Evolutionary conservation across 2,113 vertebrate species (phyloP), one percentile per base, ranked within the genome.

Genomic region (Prinia subflava): DNA sequence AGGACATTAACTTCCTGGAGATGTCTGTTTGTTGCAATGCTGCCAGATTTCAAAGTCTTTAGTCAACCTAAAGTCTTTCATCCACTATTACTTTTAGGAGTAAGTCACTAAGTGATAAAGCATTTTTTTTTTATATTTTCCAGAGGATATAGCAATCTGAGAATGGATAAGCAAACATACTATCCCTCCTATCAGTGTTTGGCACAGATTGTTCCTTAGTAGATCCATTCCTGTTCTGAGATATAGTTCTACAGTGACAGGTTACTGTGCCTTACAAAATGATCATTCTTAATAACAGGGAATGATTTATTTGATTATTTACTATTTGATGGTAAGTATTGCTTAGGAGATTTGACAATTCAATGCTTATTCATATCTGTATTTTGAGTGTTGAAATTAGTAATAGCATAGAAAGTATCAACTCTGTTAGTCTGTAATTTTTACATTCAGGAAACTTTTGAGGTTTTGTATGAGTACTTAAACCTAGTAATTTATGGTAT

Each of bases 1-100:
- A 95, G 95, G 95, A 47, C 93, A 24, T 85, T 46, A 74, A 73
- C 63, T 77, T 90, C 39, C 75, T 80, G 67, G 50, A 95, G 42
- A 60, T 89, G 17, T 67, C 76, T 94, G 14, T 85, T 74, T 68
- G 24, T 95, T 95, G 68, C 75, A 91, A 31, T 80, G 39, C 47
- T 85, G 63, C 52, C 13, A 9, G 67, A 46, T 83, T 75, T 90
- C 62, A 6, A 83, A 81, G 57, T 84, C 39, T 63, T 80, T 33
- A 78, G n/a, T 78, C 76, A 86, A 16, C 39, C 86, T 55, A 5
- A 80, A 87, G 37, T 78, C 62, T 77, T 90, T 79, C 44, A 57
- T 94, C 28, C 41, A 56, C 69, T 89, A 53, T 47, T 84, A 53
- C 20, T 62, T 65, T 67, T 46, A 91, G 21, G 39, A 89, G 15